A percentile compares a stretch with the other conserved stretches of the same genome.
These are phyloP conservation scores for Morus bassanus DNA, from an alignment of 2,797 vertebrate species.

Conservation along the genomic window DNA sequence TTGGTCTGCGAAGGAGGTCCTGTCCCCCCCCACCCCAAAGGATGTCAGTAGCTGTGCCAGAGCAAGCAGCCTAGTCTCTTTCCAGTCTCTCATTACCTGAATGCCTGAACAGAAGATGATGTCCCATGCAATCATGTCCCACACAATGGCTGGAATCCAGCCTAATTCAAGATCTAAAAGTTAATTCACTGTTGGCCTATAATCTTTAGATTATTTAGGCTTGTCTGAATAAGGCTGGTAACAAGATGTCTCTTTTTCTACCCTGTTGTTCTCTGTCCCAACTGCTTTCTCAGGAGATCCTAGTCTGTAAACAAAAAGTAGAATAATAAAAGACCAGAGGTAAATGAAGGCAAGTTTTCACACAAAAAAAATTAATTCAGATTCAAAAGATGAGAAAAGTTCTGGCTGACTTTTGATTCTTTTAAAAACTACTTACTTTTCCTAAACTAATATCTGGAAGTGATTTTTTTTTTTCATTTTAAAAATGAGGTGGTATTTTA, in stretches of 20 bases:
- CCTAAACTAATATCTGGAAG: background rate
- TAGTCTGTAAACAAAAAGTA: background rate
- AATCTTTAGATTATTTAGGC: background rate
- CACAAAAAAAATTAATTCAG: background rate
- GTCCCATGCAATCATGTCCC: background rate
- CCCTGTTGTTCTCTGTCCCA: background rate
- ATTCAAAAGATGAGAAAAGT: background rate
- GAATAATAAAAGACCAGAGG: background rate
- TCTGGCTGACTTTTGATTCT: background rate
- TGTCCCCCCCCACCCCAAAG: rapidly evolving
- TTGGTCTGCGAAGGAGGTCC: background rate
- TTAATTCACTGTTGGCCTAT: background rate
- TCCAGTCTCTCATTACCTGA: background rate
- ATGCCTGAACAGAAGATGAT: background rate
- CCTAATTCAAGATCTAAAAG: background rate
- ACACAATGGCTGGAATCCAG: background rate
- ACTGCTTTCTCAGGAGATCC: background rate
- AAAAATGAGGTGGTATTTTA: background rate
- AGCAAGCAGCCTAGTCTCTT: background rate
- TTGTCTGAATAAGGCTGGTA: background rate
- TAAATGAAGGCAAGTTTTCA: background rate
- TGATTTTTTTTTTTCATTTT: background rate
- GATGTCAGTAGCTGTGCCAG: background rate
- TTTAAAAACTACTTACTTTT: background rate
- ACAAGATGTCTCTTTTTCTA: background rate